phyloP scores from a whole-genome alignment of 2,888 invertebrate genomes.

The Matsumyia berberina region DNA sequence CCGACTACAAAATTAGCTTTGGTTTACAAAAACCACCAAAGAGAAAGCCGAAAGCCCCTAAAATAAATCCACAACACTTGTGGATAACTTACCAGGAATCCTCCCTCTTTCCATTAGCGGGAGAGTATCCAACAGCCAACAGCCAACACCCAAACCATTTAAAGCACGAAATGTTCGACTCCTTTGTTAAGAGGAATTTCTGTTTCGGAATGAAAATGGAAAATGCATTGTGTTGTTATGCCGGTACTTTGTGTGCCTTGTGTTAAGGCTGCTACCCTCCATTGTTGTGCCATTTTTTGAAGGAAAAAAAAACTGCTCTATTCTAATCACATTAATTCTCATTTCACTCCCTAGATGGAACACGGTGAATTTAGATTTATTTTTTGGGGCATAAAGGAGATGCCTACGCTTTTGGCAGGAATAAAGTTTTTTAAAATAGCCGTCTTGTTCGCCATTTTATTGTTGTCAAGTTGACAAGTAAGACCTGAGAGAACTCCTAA shows the following conservation, averaged over 20 bases:
- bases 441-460: too few relatives aligned
- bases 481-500: too few relatives aligned
- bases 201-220: conserved; percentile 28
- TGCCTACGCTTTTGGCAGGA: too few relatives aligned
- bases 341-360: conserved; percentile 22
- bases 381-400: neutral
- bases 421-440: too few relatives aligned
- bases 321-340: conserved; percentile 24
- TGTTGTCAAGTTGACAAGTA: too few relatives aligned
- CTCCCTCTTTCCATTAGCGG: conserved; percentile 5
- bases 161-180: conserved; percentile 4
- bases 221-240: conserved; percentile 13
- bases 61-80: conserved; percentile 18
- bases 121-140: neutral
- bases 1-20: conserved; percentile 16
- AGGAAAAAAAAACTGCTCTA: neutral
- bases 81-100: neutral
- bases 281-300: neutral
- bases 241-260: neutral
- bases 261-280: neutral
- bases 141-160: conserved; percentile 16
- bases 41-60: too few relatives aligned
- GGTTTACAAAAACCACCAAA: neutral
- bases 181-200: conserved; percentile 19
- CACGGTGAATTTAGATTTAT: conserved; percentile 6